A percentile compares a stretch with the other conserved stretches of the same genome.
phyloP scores from a whole-genome alignment of 2,888 invertebrate genomes.

The Ichneumoninae sp. region DNA sequence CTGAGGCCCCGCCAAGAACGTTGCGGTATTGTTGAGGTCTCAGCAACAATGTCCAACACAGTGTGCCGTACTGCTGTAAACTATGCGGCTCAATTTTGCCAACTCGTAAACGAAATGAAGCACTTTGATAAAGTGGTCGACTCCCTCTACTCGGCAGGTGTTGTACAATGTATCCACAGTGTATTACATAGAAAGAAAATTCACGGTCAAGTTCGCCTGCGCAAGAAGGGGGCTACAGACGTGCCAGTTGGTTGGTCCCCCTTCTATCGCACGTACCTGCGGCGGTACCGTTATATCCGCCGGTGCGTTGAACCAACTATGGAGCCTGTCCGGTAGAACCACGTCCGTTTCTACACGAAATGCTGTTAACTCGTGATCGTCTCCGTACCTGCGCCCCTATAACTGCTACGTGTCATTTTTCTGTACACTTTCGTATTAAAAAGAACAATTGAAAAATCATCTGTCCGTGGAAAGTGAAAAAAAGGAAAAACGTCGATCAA shows the following conservation, averaged over 20 bases:
- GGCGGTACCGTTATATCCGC: slow-evolving; percentile 75
- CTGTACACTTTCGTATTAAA: neutral
- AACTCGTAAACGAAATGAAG: neutral
- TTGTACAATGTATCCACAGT: neutral
- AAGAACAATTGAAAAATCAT: neutral
- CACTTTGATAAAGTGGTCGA: neutral
- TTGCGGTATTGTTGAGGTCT: neutral
- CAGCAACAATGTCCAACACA: neutral
- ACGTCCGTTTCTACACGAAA: slow-evolving; percentile 68
- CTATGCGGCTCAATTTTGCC: neutral
- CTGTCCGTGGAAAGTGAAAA: neutral
- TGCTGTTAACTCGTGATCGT: slow-evolving; percentile 41
- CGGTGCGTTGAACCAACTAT: slow-evolving; percentile 76
- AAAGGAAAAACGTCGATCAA: neutral
- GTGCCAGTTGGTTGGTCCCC: slow-evolving; percentile 24
- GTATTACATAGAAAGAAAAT: slow-evolving; percentile 4
- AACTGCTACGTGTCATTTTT: slow-evolving; percentile 64
- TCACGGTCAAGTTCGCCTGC: slow-evolving; percentile 56
- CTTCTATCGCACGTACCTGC: slow-evolving; percentile 70
- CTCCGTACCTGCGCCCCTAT: slow-evolving; percentile 1
- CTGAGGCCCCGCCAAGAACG: neutral
- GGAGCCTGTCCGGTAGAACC: slow-evolving; percentile 67
- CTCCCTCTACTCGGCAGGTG: neutral
- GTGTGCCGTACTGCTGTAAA: neutral
- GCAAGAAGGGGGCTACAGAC: slow-evolving; percentile 18